Evolutionary conservation across 2,888 invertebrate species (phyloP).

Genomic region (Ormyrus thymus): DNA sequence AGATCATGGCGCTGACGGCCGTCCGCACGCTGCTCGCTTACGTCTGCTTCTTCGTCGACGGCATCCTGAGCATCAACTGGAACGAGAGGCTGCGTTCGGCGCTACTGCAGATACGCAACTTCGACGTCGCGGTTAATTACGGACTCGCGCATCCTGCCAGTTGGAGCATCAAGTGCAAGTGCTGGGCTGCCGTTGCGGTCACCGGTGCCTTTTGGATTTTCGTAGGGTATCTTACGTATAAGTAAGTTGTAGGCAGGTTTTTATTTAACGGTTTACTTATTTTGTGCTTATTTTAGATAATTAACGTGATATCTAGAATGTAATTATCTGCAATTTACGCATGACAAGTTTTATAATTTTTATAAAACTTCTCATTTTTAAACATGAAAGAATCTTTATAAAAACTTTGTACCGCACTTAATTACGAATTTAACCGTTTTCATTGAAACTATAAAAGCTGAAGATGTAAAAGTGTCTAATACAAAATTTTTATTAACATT

Average conservation of each 20-base stretch:
- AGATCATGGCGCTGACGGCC: slow-evolving; percentile 52
- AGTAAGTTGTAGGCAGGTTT: slow-evolving; percentile 49
- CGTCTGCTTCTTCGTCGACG: slow-evolving; percentile 58
- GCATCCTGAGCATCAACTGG: slow-evolving; percentile 54
- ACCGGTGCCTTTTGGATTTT: slow-evolving; percentile 56
- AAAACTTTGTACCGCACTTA: no score
- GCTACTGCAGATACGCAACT: slow-evolving; percentile 57
- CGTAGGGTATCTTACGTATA: slow-evolving; percentile 59
- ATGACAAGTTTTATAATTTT: no score
- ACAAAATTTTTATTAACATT: no score
- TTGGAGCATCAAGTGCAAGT: slow-evolving; percentile 32
- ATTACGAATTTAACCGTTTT: no score
- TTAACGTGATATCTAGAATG: no score
- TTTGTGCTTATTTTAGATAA: no score
- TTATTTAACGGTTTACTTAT: no score
- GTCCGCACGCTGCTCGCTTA: slow-evolving; percentile 57
- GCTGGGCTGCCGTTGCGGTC: slow-evolving; percentile 35
- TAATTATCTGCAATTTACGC: no score
- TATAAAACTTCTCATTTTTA: no score
- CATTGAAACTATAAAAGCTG: no score
- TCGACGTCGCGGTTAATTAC: slow-evolving; percentile 58
- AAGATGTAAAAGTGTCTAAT: no score
- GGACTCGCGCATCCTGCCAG: slow-evolving; percentile 20
- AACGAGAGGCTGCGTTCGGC: slow-evolving; percentile 58
- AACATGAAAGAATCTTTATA: no score